Evolutionary conservation across 2,888 invertebrate species (phyloP).

Genomic region (Sminthurinus aureus): DNA sequence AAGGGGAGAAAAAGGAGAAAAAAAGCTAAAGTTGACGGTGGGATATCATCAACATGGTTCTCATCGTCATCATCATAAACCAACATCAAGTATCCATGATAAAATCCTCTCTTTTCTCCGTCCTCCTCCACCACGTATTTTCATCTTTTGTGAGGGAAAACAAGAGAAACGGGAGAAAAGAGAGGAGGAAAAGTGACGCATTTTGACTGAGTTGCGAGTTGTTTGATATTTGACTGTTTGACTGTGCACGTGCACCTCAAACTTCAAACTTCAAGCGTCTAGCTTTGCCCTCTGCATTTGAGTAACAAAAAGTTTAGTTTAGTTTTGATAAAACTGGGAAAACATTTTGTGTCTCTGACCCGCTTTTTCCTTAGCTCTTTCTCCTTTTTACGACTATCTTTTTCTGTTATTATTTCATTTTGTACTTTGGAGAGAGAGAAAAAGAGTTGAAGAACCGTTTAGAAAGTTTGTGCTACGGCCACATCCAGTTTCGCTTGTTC

Average conservation of each 20-base stretch:
- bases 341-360: background rate
- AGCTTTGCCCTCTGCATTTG: background rate
- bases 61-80: no score
- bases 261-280: no score
- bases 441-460: slow-evolving; percentile 19
- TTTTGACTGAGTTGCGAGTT: background rate
- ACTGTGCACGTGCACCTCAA: no score
- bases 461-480: slow-evolving; percentile 15
- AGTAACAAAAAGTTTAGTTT: background rate
- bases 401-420: background rate
- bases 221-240: background rate
- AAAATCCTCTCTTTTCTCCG: no score
- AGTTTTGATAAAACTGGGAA: background rate
- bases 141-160: background rate
- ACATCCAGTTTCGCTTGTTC: background rate
- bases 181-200: background rate
- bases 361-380: background rate
- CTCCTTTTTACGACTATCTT: background rate
- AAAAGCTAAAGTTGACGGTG: background rate
- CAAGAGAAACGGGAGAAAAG: background rate
- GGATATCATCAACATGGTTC: no score
- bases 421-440: background rate
- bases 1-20: background rate
- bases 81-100: no score
- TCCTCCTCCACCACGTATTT: no score